These are phyloP conservation scores for Bellardia pandia DNA, from an alignment of 2,888 invertebrate genomes.

Conservation along the genomic window DNA sequence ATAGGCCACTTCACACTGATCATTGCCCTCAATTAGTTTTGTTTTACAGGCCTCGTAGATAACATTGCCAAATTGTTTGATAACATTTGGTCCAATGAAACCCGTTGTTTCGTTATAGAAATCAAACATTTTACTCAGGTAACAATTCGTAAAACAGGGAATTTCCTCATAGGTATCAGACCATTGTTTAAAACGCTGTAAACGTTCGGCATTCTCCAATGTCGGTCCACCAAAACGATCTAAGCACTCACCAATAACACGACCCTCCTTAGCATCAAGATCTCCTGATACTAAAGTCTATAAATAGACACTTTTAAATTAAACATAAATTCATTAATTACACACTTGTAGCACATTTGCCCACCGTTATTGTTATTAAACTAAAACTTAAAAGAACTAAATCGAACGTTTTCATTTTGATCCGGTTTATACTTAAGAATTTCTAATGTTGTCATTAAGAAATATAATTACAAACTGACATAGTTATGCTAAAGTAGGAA, in stretches of 20 bases:
- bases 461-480: constrained; percentile 54
- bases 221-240: constrained; percentile 77
- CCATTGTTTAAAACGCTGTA: constrained; percentile 79
- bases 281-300: constrained; percentile 48
- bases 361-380: constrained; percentile 49
- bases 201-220: constrained; percentile 75
- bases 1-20: constrained; percentile 78
- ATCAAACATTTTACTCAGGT: constrained; percentile 78
- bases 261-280: constrained; percentile 71
- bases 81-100: constrained; percentile 75
- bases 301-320: constrained; percentile 22
- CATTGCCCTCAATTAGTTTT: constrained; percentile 72
- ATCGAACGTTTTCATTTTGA: constrained; percentile 39
- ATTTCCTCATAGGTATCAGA: constrained; percentile 79
- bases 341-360: constrained; percentile 5
- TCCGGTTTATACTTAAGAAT: constrained; percentile 6
- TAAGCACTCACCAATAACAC: constrained; percentile 76
- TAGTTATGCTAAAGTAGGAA: constrained; percentile 27
- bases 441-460: constrained; percentile 46
- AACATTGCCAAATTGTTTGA: constrained; percentile 77
- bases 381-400: constrained; percentile 8
- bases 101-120: constrained; percentile 77
- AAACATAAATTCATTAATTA: background rate
- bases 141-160: constrained; percentile 81
- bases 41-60: constrained; percentile 77